These are phyloP conservation scores for Aphidius ervi DNA, from an alignment of 1,140 invertebrate genomes.

Conservation along the genomic window DNA sequence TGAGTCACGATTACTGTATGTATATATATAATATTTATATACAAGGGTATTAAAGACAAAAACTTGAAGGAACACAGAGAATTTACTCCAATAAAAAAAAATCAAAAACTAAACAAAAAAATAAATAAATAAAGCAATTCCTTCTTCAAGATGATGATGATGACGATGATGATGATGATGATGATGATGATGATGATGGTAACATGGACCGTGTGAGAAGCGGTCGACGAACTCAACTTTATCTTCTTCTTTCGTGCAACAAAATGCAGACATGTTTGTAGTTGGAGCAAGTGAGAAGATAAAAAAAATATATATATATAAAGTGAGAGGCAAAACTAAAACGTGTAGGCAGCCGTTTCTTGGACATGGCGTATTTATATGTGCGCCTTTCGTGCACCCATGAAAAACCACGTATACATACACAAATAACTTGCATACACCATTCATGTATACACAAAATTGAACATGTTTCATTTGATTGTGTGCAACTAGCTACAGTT, in stretches of 20 bases:
- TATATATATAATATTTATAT: background rate
- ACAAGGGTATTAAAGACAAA: background rate
- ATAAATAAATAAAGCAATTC: background rate
- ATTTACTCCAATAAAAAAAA: background rate
- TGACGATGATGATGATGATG: background rate
- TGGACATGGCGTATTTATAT: slow-evolving; percentile 20
- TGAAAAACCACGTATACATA: slow-evolving; percentile 10
- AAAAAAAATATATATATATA: background rate
- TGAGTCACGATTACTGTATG: background rate
- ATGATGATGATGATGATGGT: background rate
- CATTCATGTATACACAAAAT: too few species aligned
- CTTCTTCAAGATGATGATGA: background rate
- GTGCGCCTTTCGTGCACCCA: slow-evolving; percentile 6
- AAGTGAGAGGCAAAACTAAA: slow-evolving; percentile 4
- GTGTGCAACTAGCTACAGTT: too few species aligned
- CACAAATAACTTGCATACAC: background rate
- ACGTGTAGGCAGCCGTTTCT: slow-evolving; percentile 16
- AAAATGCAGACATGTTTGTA: background rate
- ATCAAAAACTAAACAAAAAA: background rate
- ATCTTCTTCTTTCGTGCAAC: background rate
- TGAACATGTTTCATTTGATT: too few species aligned
- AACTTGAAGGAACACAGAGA: background rate
- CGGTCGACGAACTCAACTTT: slow-evolving; percentile 18
- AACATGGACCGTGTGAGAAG: slow-evolving; percentile 12
- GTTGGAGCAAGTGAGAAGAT: background rate